A percentile compares a stretch with the other conserved stretches of the same genome.
phyloP scores from a whole-genome alignment of 2,113 vertebrate species.

The Regulus satrapa region DNA sequence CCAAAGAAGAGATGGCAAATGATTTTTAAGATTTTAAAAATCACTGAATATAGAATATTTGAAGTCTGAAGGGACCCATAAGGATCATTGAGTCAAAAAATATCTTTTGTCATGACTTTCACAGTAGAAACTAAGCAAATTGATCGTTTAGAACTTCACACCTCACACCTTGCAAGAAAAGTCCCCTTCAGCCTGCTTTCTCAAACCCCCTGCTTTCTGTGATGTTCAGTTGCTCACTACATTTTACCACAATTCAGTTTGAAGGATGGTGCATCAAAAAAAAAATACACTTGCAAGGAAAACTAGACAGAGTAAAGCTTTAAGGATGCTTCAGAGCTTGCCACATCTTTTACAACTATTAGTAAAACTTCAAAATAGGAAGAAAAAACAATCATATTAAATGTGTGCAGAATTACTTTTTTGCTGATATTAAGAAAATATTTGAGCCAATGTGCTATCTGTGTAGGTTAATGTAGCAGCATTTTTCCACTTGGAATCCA shows the following conservation, averaged over 20 bases:
- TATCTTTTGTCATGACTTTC: neutral
- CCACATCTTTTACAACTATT: neutral
- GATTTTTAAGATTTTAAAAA: neutral
- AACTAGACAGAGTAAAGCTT: neutral
- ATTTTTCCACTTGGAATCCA: neutral
- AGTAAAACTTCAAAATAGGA: neutral
- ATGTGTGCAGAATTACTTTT: neutral
- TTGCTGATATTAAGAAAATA: neutral
- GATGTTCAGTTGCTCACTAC: neutral
- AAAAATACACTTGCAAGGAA: neutral
- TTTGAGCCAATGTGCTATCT: neutral
- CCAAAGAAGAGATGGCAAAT: neutral
- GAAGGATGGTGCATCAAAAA: neutral
- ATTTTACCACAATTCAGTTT: neutral
- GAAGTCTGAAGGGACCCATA: neutral
- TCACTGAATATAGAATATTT: neutral
- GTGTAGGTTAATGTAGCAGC: neutral
- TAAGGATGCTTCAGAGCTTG: neutral
- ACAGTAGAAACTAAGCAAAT: neutral
- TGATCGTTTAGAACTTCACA: neutral
- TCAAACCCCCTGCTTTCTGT: neutral
- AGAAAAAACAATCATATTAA: neutral
- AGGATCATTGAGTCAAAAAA: neutral
- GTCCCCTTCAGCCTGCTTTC: neutral
- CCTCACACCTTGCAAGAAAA: neutral